Base-by-base conservation (phyloP, 2,113 vertebrate species). In the Ageneiosus marmoratus region DNA sequence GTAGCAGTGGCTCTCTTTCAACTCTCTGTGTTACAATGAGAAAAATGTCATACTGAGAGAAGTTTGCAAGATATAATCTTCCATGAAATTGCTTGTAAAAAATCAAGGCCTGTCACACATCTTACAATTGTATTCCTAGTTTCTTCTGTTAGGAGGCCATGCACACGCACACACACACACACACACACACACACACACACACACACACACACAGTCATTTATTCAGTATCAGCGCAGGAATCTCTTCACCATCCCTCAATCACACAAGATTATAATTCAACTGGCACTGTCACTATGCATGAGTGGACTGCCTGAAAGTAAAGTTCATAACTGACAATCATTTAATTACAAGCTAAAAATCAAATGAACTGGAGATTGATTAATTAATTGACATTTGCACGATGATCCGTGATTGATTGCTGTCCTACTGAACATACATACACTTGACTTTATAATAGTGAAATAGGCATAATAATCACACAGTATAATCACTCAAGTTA, bases 301-400 rank as follows among this genome's bases (percentile, higher is more conserved):
- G 79, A 84, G 51, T 86, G 77, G 37, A 78, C 67, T 18, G 32
- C 72, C 16, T 83, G 58, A 80, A 83, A 75, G 81, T 83, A 86
- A 84, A 89, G 84, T 84, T 89, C 84, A 89, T 82, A 86, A 75
- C 81, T 87, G 86, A 85, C 81, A 86, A 82, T 87, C 80, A 79
- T 81, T 89, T 86, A 83, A 87, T 89, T 86, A 86, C 83, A 80
- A 87, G 46, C 63, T 85, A 29, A 80, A 79, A 85, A 85, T 88
- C 80, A 81, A 86, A 85, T 84, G 81, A 86, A 77, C 44, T 13
- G 48, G 60, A 89, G 84, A 83, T 46, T 83, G 83, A 84, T 85
- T 80, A 83, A 88, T 88, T 85, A 83, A 88, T 73, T 86, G 84
- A 81, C 88, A 88, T 89, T 85, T 88, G 69, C 83, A 77, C 79